Evolutionary conservation across 2,888 invertebrate genomes (phyloP).

Genomic region (Pegoplata infirma): DNA sequence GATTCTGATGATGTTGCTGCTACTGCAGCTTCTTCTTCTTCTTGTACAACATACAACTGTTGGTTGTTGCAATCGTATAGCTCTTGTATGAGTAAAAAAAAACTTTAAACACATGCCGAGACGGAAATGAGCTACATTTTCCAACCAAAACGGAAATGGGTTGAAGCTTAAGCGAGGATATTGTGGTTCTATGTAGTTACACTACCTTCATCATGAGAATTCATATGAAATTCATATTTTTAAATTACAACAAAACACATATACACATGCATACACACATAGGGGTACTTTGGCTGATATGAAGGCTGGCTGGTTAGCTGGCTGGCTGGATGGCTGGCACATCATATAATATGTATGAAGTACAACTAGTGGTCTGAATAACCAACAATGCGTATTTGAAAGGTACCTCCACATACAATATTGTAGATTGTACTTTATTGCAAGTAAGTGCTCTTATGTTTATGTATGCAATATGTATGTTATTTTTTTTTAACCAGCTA

Average conservation of each 20-base stretch:
- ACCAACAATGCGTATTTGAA: slow-evolving; percentile 56
- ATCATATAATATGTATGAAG: background rate
- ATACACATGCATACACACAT: background rate
- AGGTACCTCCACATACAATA: too few species aligned
- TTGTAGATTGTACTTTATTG: slow-evolving; percentile 38
- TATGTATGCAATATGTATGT: background rate
- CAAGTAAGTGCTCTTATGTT: slow-evolving; percentile 37
- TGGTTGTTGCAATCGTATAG: background rate
- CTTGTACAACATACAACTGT: too few species aligned
- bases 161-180: slow-evolving; percentile 56
- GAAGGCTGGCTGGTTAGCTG: too few species aligned
- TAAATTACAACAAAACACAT: too few species aligned
- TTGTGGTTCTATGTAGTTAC: slow-evolving; percentile 21
- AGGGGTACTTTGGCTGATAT: too few species aligned
- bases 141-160: slow-evolving; percentile 55
- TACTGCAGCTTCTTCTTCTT: too few species aligned
- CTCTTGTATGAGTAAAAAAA: slow-evolving; percentile 34
- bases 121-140: slow-evolving; percentile 60
- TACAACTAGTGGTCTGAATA: slow-evolving; percentile 40
- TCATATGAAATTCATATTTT: too few species aligned
- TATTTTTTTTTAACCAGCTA: background rate
- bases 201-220: slow-evolving; percentile 2
- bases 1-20: too few species aligned
- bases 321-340: too few species aligned
- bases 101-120: slow-evolving; percentile 52